phyloP scores from a whole-genome alignment of 2,888 invertebrate species.

The Synanthedon vespiformis region DNA sequence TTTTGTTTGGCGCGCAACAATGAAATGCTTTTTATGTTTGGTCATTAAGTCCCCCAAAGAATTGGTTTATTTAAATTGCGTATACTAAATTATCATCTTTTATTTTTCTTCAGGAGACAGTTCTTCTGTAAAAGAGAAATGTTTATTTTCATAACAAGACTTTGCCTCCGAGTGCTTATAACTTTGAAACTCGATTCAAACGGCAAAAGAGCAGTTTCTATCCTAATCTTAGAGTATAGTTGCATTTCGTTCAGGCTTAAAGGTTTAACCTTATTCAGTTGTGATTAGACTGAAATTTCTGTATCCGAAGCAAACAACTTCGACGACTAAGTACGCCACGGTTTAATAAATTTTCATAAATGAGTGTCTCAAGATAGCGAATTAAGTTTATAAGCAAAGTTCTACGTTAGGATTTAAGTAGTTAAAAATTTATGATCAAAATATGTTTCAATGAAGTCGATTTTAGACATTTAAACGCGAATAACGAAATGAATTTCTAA shows the following conservation, averaged over 20 bases:
- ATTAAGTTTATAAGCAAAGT: slow-evolving; percentile 12
- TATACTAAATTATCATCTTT: too few relatives aligned
- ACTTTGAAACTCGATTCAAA: slow-evolving; percentile 2
- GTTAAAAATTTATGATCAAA: too few relatives aligned
- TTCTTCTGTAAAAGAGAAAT: neutral
- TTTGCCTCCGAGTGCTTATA: neutral
- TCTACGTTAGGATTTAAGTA: neutral
- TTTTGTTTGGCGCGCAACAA: slow-evolving; percentile 13
- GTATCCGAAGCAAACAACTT: neutral
- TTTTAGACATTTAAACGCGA: too few relatives aligned
- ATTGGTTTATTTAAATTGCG: too few relatives aligned
- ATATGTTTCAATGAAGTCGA: too few relatives aligned
- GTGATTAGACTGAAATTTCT: neutral
- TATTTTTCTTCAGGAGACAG: too few relatives aligned
- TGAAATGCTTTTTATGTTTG: neutral
- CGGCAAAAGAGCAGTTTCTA: neutral
- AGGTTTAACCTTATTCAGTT: neutral
- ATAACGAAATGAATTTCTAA: too few relatives aligned
- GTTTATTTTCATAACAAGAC: neutral
- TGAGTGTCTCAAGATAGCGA: slow-evolving; percentile 10
- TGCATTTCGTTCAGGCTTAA: neutral
- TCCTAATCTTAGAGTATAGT: neutral
- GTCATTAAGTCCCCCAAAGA: too few relatives aligned
- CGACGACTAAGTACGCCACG: neutral
- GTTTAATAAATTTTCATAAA: slow-evolving; percentile 12